Evolutionary conservation across 1,140 invertebrate species (phyloP).

Genomic region (Gryllus bimaculatus): DNA sequence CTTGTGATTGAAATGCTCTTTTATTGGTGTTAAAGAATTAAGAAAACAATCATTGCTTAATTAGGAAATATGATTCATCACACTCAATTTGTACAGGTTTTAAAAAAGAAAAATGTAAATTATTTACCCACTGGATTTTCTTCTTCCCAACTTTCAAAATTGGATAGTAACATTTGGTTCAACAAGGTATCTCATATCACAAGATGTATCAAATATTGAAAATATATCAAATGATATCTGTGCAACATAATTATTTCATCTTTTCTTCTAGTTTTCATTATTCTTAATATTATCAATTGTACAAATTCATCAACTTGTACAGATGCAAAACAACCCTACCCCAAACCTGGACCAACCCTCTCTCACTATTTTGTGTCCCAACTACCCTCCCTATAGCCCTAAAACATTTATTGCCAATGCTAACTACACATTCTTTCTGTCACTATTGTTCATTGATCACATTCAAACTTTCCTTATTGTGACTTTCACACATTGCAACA

Average conservation of each 20-base stretch:
- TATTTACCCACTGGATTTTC: too few relatives aligned
- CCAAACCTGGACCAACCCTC: too few relatives aligned
- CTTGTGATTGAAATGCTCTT: neutral
- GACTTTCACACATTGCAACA: neutral
- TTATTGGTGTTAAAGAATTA: neutral
- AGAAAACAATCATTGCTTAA: too few relatives aligned
- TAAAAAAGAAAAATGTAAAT: too few relatives aligned
- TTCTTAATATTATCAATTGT: neutral
- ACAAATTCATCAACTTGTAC: too few relatives aligned
- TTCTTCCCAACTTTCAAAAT: too few relatives aligned
- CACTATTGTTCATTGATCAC: neutral
- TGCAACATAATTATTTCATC: neutral
- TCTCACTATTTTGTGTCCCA: neutral
- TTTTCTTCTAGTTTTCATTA: neutral
- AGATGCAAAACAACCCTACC: too few relatives aligned
- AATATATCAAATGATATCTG: neutral
- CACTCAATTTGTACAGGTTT: too few relatives aligned
- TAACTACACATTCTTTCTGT: neutral
- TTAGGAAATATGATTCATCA: too few relatives aligned
- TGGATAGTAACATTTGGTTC: neutral
- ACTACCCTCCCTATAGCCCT: neutral
- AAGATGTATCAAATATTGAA: conserved; percentile 6
- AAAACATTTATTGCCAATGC: neutral
- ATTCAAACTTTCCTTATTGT: neutral
- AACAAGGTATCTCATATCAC: neutral